Base-by-base conservation (phyloP, 2,797 vertebrate genomes). In the Nannoperca australis region DNA sequence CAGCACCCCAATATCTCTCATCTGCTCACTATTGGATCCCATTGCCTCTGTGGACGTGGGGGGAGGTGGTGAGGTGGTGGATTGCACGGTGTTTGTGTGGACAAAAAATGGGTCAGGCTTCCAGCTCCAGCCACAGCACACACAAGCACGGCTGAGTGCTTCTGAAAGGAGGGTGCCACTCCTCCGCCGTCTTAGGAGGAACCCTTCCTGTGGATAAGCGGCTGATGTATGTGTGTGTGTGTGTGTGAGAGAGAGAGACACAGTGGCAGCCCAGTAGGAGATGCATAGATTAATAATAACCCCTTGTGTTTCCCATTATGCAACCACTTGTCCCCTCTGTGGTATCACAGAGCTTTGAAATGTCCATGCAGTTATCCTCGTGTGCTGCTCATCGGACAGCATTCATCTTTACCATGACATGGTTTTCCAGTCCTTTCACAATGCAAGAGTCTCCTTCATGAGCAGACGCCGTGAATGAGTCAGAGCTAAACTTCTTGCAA, bases 61-160 rank as follows among this genome's bases (percentile, higher is more conserved):
- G 4, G 27, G 58, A 24, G n/a, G 24, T 20, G 4, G 7, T 1
- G 15, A 56, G 34, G 18, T 45, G 76, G 76, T 24, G 78, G 75
- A 14, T 53, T 38, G 15, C 53, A 40, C 59, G 15, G 53, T 88
- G 69, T 81, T 88, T 86, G 64, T 83, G 76, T 56, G 79, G 64
- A 83, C 75, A 50, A 22, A 85, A 93, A 93, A 83, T 93, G 86
- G 93, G 92, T 93, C 91, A 93, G 61, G 70, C 82, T 84, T 73
- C 73, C 69, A 79, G 70, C 72, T 58, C 70, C 82, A 81, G 70
- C 70, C 60, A 80, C 79, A 83, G 68, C 80, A 76, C 72, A 79
- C 74, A 78, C 55, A 73, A 83, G 83, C 79, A 84, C 78, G 85
- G 82, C 79, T 85, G 85, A 89, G 65, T 81, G 84, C 70, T 18